phyloP scores from a whole-genome alignment of 2,797 vertebrate species.

The Euphonia xanthogaster region DNA sequence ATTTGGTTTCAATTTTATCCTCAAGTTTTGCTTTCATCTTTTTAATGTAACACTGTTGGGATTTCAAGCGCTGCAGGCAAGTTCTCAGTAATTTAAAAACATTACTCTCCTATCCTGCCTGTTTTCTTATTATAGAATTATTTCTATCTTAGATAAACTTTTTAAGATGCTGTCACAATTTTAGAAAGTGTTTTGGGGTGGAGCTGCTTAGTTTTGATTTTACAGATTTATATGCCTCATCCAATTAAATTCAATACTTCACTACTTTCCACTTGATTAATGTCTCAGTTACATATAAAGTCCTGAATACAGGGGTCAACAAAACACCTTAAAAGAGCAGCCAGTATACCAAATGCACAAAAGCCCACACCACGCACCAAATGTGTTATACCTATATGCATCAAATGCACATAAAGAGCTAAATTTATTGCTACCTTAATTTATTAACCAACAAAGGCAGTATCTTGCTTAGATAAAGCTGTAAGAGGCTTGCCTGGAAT shows the following conservation, averaged over 20 bases:
- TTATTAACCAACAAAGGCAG: neutral
- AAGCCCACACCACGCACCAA: rapidly evolving
- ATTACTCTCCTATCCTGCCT: neutral
- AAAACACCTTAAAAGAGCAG: neutral
- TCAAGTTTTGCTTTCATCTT: constrained; percentile 61
- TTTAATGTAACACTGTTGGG: neutral
- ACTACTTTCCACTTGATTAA: neutral
- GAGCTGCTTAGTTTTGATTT: neutral
- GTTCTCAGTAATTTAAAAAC: neutral
- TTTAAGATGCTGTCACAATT: neutral
- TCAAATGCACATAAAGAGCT: neutral
- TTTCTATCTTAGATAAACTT: neutral
- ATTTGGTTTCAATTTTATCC: constrained; percentile 64
- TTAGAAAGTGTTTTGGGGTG: neutral
- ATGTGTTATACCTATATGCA: neutral
- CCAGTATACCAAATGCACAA: neutral
- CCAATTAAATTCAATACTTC: neutral
- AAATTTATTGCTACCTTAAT: neutral
- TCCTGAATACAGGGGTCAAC: neutral
- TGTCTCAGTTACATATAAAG: neutral
- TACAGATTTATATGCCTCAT: neutral
- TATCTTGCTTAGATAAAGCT: neutral
- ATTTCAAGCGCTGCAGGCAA: constrained; percentile 2
- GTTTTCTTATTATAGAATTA: neutral
- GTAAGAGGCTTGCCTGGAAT: neutral